phyloP scores from a whole-genome alignment of 2,888 invertebrate genomes.

The Panzeria rudis region DNA sequence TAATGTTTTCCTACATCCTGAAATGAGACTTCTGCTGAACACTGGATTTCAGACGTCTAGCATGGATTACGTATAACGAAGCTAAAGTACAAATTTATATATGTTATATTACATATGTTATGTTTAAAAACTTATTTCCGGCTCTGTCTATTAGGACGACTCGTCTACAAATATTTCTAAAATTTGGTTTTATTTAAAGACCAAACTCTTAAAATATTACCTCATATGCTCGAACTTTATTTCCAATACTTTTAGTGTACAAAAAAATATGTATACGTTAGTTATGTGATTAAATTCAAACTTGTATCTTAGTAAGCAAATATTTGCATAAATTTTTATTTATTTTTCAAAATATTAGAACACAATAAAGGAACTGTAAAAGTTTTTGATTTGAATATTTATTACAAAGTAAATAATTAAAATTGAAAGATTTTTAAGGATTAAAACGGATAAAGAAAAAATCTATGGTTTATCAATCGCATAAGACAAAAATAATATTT shows the following conservation, averaged over 20 bases:
- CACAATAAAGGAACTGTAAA: not conserved
- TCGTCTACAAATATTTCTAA: no score
- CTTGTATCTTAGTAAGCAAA: slow-evolving; percentile 32
- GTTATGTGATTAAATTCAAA: slow-evolving; percentile 20
- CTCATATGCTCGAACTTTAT: no score
- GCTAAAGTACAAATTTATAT: no score
- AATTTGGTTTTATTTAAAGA: no score
- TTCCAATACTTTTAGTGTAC: not conserved
- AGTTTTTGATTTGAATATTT: slow-evolving; percentile 2
- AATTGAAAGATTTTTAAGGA: slow-evolving; percentile 25
- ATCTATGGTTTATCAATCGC: not conserved
- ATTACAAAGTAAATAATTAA: slow-evolving; percentile 40
- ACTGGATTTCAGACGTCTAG: no score
- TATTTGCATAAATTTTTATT: slow-evolving; percentile 47
- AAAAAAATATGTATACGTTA: not conserved
- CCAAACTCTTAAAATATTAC: not conserved
- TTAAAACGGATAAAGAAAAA: slow-evolving; percentile 1
- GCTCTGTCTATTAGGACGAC: no score
- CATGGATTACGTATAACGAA: no score
- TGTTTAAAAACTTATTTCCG: no score
- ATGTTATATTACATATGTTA: no score
- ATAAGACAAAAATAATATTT: no score
- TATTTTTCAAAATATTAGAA: not conserved
- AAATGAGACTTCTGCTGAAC: no score
- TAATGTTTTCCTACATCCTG: no score